Evolutionary conservation across 1,140 invertebrate species (phyloP).

Genomic region (Diachasmimorpha longicaudata): DNA sequence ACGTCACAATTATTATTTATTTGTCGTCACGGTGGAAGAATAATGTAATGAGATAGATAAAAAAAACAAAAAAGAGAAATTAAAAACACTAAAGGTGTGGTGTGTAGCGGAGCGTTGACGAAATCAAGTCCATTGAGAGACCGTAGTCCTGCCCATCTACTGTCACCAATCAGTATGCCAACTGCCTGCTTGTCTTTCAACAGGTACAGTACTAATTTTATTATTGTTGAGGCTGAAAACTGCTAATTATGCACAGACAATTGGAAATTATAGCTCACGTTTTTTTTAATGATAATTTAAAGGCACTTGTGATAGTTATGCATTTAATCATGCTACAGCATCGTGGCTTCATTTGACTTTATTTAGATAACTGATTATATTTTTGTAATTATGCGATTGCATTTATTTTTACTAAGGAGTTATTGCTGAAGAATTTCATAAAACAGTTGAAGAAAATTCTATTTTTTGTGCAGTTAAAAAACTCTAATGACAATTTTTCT

Average conservation of each 20-base stretch:
- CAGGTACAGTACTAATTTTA: slow-evolving; percentile 68
- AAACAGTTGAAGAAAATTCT: neutral
- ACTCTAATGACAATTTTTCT: neutral
- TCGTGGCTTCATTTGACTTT: neutral
- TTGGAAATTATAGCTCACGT: neutral
- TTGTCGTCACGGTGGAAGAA: neutral
- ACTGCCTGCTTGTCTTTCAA: slow-evolving; percentile 71
- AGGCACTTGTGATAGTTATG: neutral
- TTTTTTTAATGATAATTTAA: neutral
- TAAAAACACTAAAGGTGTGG: slow-evolving; percentile 42
- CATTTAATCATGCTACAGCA: neutral
- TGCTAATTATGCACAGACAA: neutral
- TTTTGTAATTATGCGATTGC: too few species aligned
- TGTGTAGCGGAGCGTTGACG: slow-evolving; percentile 54
- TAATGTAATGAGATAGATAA: neutral
- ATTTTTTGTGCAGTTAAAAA: neutral
- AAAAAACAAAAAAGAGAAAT: neutral
- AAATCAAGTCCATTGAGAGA: slow-evolving; percentile 64
- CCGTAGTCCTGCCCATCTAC: slow-evolving; percentile 67
- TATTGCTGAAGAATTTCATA: neutral
- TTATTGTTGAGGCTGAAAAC: neutral
- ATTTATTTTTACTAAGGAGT: too few species aligned
- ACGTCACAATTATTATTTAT: neutral
- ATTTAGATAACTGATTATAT: neutral
- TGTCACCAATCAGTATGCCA: slow-evolving; percentile 79